Evolutionary conservation across 2,113 vertebrate genomes (phyloP), one percentile per base, ranked within the genome.

Genomic region (Cyanoramphus novaezelandiae): DNA sequence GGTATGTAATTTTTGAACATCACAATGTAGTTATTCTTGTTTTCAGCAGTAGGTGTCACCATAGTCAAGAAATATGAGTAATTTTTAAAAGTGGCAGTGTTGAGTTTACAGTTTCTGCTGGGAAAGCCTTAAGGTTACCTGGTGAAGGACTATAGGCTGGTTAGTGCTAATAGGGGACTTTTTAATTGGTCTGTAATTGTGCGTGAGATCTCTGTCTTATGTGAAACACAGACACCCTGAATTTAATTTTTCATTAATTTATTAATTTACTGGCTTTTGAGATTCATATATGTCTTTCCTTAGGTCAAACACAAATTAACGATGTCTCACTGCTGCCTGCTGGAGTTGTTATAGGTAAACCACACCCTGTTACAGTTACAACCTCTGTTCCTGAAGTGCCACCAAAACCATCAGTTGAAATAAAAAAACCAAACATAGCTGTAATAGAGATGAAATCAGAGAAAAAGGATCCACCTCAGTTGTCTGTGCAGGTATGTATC

Each of bases 231-330:
- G 44, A 10, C 19, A 53, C 25, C 6, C 4, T 25, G 49, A 79
- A 24, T 53, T 53, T 24, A 5, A 78, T 71, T 78, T 44, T 47
- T 41, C 28, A 60, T 86, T 63, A 41, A 13, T 46, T 37, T 46
- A 28, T 85, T 47, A 7, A 62, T 93, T 64, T 70, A 5, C 39
- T 71, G 33, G 23, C 47, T 92, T 71, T 2, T 4, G 63, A 59
- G 52, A 89, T 75, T 60, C 65, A 11, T 53, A 5, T 31, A 7
- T 14, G 28, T 55, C 79, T 89, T 63, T 88, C 84, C 76, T 78
- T 95, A 99, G 99, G 99, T 94, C 97, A 97, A 69, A 98, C 98
- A 28, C 98, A 98, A 81, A 97, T 98, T 33, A 97, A 97, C 20
- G 74, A 95, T 77, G 84, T 92, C 74, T 95, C 88, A 8, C 82